Base-by-base conservation (phyloP, 2,888 invertebrate genomes). In the Caenorhabditis sp. region DNA sequence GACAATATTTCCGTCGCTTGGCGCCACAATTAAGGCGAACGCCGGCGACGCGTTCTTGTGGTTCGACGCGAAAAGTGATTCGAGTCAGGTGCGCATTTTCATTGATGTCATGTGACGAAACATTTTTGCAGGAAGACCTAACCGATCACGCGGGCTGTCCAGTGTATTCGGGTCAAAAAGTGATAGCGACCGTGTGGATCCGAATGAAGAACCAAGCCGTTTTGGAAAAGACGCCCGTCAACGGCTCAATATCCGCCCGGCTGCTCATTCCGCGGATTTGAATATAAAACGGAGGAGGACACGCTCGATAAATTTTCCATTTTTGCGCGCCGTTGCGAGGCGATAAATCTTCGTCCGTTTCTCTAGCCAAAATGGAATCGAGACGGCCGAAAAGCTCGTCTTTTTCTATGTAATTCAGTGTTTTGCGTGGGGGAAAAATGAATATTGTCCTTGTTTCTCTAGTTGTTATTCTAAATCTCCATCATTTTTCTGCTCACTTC, bases 21-120 rank as follows among this genome's bases (percentile, higher is more conserved):
- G 65, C 5, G 26, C 77, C 1, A 55, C 70, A 8, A 73, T 86
- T 0, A 56, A 70, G 7, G 81, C 87, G 1, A 48, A 75, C 4
- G 58, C 78, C 1, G 87, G 87, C 17, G 86, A 87, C 50, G 86
- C 80, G 7, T 58, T 85, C 17, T 45, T 87, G 13, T 87, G 87
- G 87, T 66, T 80, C 48, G 87, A 87, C 59, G 74, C 79, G 71
- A 68, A 79, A n/a, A 48, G 52, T 48, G 65, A 61, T 45, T n/a
- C 11, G 8, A 24, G n/a, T 27, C 22, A 20, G 37, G 61, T 62
- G 24, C 6, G 8, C 11, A 13, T 2, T 24, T 11, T 46, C 20
- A 13, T n/a, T 37, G 7, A n/a, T 41, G 6, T 41, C 43, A n/a
- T n/a, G n/a, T 41, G 17, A 22, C 5, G 20, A 22, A 35, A 22